phyloP scores from a whole-genome alignment of 2,888 invertebrate species.

The Tenthredo amoena region DNA sequence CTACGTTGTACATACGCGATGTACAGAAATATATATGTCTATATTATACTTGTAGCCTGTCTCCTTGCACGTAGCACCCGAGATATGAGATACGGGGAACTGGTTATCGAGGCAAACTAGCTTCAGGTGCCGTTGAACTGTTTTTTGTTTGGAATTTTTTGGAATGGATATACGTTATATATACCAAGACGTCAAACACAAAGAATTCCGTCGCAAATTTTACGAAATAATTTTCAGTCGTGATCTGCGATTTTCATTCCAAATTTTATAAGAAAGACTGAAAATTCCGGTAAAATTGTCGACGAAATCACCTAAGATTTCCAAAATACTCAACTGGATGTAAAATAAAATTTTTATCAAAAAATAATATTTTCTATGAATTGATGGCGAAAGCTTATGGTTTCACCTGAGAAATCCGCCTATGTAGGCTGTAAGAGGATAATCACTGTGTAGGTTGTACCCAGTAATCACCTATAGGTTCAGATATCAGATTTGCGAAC shows the following conservation, averaged over 20 bases:
- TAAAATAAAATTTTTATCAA: too few relatives aligned
- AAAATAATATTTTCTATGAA: background rate
- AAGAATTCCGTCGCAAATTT: background rate
- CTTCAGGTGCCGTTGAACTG: background rate
- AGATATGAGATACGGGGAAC: background rate
- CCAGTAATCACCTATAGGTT: background rate
- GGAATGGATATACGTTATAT: background rate
- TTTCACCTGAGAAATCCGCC: background rate
- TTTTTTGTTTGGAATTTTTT: background rate
- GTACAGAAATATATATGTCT: background rate
- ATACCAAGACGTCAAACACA: background rate
- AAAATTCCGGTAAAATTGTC: background rate
- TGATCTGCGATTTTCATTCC: background rate
- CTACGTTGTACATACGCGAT: background rate
- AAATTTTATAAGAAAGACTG: background rate
- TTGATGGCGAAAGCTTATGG: background rate
- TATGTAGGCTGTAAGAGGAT: background rate
- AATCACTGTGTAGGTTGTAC: background rate
- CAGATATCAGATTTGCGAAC: background rate
- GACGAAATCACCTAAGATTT: background rate
- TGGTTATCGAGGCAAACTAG: background rate
- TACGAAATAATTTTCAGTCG: background rate
- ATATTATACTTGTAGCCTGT: background rate
- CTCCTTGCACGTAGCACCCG: background rate
- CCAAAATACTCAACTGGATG: too few relatives aligned